Conservation (phyloP, 2,888 invertebrate genomes). For the Andrena camellia region DNA sequence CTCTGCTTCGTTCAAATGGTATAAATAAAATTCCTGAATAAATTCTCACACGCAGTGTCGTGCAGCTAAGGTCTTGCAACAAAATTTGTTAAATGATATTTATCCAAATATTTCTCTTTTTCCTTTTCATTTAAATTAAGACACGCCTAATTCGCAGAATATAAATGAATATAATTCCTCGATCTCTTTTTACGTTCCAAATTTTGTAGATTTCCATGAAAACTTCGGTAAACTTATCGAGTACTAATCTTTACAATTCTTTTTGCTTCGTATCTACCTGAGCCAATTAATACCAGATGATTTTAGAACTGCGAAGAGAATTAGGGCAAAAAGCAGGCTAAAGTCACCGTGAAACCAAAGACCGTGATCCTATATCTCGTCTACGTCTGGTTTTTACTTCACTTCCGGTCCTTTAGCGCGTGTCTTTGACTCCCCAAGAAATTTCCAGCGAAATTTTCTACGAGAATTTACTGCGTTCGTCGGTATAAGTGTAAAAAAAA, state of each 20-base stretch:
- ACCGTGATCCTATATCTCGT: slow-evolving; percentile 15
- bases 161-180: too few relatives aligned
- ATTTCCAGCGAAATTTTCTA: slow-evolving; percentile 30
- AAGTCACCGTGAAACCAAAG: slow-evolving; percentile 22
- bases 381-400: slow-evolving; percentile 6
- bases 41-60: background rate
- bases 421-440: slow-evolving; percentile 15
- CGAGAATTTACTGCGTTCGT: slow-evolving; percentile 35
- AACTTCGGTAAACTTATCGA: too few relatives aligned
- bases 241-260: too few relatives aligned
- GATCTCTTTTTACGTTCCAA: too few relatives aligned
- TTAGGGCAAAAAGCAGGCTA: slow-evolving; percentile 49
- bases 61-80: background rate
- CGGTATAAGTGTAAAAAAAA: slow-evolving; percentile 58
- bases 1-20: background rate
- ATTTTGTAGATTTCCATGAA: too few relatives aligned
- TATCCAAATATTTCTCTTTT: background rate
- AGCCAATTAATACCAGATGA: background rate
- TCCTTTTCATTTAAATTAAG: too few relatives aligned
- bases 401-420: background rate
- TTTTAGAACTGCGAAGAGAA: slow-evolving; percentile 46
- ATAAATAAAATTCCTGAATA: background rate
- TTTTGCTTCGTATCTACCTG: background rate
- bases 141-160: too few relatives aligned
- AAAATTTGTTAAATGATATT: background rate